phyloP scores from a whole-genome alignment of 2,113 vertebrate genomes.

The Ploceus nigricollis region DNA sequence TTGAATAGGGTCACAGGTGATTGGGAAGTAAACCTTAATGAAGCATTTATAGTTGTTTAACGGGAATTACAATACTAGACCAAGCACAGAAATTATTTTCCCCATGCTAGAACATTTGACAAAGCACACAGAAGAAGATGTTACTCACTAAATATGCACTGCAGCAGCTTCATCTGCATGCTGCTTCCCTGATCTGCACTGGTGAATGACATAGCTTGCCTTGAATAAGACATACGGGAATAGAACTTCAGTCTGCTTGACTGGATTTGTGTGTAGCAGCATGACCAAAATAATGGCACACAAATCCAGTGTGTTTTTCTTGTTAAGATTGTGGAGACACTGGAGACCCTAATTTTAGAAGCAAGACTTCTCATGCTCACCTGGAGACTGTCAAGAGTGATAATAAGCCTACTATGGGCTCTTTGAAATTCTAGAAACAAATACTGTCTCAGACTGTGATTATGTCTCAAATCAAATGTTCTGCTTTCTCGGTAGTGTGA shows the following conservation, averaged over 20 bases:
- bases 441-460: neutral
- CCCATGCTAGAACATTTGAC: fast-evolving
- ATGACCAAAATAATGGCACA: neutral
- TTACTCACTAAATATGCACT: neutral
- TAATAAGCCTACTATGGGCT: neutral
- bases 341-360: neutral
- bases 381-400: neutral
- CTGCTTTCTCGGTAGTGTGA: neutral
- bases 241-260: neutral
- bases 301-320: neutral
- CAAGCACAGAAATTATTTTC: neutral
- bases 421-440: neutral
- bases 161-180: neutral
- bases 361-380: neutral
- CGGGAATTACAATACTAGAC: neutral
- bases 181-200: neutral
- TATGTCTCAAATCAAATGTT: neutral
- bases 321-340: neutral
- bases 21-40: neutral
- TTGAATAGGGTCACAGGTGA: neutral
- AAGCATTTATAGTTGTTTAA: neutral
- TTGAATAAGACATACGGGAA: neutral
- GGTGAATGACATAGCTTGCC: neutral
- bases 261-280: neutral
- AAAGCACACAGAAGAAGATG: neutral